These are phyloP conservation scores for Euglossa dilemma DNA, from an alignment of 1,140 invertebrate genomes.

Conservation along the genomic window DNA sequence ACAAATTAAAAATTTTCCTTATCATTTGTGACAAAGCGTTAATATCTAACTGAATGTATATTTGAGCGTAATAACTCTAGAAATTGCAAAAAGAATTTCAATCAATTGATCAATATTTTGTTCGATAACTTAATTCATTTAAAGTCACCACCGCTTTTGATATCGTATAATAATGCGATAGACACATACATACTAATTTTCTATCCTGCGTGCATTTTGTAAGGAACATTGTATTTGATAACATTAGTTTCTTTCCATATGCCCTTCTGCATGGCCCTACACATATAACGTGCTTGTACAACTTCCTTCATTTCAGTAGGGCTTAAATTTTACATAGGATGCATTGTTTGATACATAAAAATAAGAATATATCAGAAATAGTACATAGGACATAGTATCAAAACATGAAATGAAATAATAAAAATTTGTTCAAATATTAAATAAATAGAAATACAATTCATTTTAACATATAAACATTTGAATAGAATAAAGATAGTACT, in stretches of 20 bases:
- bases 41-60: constrained; percentile 24
- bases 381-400: constrained; percentile 54
- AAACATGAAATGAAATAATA: constrained; percentile 6
- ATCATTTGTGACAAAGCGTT: constrained; percentile 30
- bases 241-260: constrained; percentile 47
- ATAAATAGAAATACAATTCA: constrained; percentile 7
- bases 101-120: constrained; percentile 21
- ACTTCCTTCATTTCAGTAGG: constrained; percentile 27
- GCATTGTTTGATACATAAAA: constrained; percentile 27
- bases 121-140: constrained; percentile 27
- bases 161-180: constrained; percentile 38
- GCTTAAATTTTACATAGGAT: constrained; percentile 34
- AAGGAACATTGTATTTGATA: constrained; percentile 58
- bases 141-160: constrained; percentile 51
- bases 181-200: constrained; percentile 38
- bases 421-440: background rate
- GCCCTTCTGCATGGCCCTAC: constrained; percentile 50
- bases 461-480: constrained; percentile 29
- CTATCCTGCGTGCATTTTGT: constrained; percentile 48
- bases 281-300: constrained; percentile 38
- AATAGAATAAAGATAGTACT: constrained; percentile 20
- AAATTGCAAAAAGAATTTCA: constrained; percentile 26
- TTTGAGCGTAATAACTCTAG: constrained; percentile 40
- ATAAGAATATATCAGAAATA: constrained; percentile 29
- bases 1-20: constrained; percentile 24